phyloP scores from a whole-genome alignment of 2,797 vertebrate species.

The Ctenopoma kingsleyae region DNA sequence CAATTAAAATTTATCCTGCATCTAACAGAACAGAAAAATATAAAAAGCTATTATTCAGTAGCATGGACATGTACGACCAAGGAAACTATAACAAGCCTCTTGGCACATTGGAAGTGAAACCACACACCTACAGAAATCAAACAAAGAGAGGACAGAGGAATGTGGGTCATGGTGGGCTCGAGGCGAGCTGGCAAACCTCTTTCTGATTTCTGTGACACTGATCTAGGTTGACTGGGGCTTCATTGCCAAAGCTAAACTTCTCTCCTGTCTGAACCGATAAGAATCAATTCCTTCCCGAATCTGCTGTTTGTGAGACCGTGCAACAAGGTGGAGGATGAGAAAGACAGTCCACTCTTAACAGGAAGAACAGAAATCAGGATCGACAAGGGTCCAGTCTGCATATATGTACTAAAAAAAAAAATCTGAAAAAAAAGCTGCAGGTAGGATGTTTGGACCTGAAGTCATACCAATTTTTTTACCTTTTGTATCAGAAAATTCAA shows the following conservation, averaged over 20 bases:
- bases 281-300: slow-evolving; percentile 35
- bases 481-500: too few species aligned
- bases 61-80: not conserved
- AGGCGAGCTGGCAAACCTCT: slow-evolving; percentile 41
- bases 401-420: not conserved
- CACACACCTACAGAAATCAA: slow-evolving; percentile 40
- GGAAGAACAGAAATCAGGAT: slow-evolving; percentile 18
- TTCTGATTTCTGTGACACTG: slow-evolving; percentile 52
- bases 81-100: slow-evolving; percentile 17
- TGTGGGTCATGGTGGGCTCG: slow-evolving; percentile 64
- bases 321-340: slow-evolving; percentile 17
- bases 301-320: slow-evolving; percentile 19
- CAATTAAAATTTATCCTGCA: not conserved
- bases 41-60: slow-evolving; percentile 5
- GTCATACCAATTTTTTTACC: not conserved
- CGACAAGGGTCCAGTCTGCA: slow-evolving; percentile 19
- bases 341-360: slow-evolving; percentile 12
- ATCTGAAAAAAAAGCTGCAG: slow-evolving; percentile 4
- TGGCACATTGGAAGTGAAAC: slow-evolving; percentile 31
- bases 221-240: slow-evolving; percentile 53
- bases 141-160: slow-evolving; percentile 50
- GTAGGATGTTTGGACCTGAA: not conserved
- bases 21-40: slow-evolving; percentile 15
- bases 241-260: slow-evolving; percentile 14
- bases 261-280: slow-evolving; percentile 44